These are phyloP conservation scores for Campoplex capitator DNA, from an alignment of 2,888 invertebrate genomes.

Conservation along the genomic window DNA sequence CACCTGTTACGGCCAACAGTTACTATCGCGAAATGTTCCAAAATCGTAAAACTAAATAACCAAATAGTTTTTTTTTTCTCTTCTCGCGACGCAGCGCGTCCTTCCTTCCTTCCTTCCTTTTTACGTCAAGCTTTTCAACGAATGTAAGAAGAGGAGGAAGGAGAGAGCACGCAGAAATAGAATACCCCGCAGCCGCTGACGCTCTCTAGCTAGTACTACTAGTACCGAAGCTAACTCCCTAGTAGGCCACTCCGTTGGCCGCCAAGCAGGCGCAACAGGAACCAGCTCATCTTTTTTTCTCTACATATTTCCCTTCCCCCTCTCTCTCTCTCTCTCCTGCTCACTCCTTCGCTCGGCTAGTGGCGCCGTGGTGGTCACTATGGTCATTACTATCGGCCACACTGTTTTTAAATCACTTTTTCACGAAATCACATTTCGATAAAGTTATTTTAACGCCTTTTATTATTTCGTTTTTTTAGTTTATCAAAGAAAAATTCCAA, in stretches of 20 bases:
- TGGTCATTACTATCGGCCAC: constrained; percentile 60
- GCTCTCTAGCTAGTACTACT: constrained; percentile 71
- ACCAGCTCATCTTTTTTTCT: background rate
- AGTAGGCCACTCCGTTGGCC: constrained; percentile 67
- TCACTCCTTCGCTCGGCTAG: background rate
- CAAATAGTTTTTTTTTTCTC: constrained; percentile 79
- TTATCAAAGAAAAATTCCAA: too few species aligned
- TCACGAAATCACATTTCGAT: too few species aligned
- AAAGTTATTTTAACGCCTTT: too few species aligned
- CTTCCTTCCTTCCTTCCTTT: background rate
- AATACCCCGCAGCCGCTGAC: constrained; percentile 43
- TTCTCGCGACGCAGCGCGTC: constrained; percentile 23
- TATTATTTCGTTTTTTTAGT: too few species aligned
- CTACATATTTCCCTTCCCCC: background rate
- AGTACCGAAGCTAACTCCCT: constrained; percentile 83
- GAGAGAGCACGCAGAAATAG: constrained; percentile 65
- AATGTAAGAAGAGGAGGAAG: constrained; percentile 65
- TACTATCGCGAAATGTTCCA: constrained; percentile 74
- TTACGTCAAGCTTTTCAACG: constrained; percentile 32
- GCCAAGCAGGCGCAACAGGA: constrained; percentile 3
- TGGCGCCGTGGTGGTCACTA: constrained; percentile 12
- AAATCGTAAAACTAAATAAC: constrained; percentile 81
- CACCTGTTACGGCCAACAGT: constrained; percentile 71
- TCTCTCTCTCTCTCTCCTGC: background rate
- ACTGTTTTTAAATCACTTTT: constrained; percentile 29